A percentile compares a stretch with the other conserved stretches of the same genome.
These are phyloP conservation scores for Aphelenchoides avenae DNA, from an alignment of 1,140 invertebrate species.

Conservation along the genomic window DNA sequence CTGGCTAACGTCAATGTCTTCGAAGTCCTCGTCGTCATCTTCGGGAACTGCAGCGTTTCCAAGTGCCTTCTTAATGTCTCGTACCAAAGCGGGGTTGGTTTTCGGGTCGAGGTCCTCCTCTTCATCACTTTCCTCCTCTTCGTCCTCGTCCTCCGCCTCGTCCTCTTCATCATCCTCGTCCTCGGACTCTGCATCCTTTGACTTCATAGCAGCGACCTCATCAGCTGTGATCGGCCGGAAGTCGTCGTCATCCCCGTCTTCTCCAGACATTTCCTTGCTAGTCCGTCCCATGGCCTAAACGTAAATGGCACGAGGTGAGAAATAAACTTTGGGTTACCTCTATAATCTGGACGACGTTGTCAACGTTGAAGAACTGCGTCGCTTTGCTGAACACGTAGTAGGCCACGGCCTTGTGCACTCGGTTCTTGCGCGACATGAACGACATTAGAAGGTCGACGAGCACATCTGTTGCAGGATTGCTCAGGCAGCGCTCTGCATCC, in stretches of 20 bases:
- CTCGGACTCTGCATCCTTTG: too few species aligned
- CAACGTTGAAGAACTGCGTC: not conserved
- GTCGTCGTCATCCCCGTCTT: constrained; percentile 14
- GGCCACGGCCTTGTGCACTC: not conserved
- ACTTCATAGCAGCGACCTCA: too few species aligned
- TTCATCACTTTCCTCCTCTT: constrained; percentile 7
- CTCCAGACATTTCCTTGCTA: not conserved
- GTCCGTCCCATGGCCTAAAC: too few species aligned
- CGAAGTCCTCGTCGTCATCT: constrained; percentile 6
- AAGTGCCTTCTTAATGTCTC: constrained; percentile 9
- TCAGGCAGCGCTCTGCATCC: too few species aligned
- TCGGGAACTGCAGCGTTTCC: constrained; percentile 5
- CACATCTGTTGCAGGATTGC: too few species aligned
- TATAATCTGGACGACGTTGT: too few species aligned
- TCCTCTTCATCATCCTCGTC: constrained; percentile 3
- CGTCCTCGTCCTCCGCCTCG: constrained; percentile 1
- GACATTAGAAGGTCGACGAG: constrained; percentile 1
- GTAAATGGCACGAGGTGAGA: not conserved
- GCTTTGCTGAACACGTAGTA: not conserved
- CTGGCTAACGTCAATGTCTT: too few species aligned
- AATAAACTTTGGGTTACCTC: too few species aligned
- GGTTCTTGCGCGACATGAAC: not conserved
- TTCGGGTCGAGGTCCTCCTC: constrained; percentile 3
- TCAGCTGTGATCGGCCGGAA: constrained; percentile 16
- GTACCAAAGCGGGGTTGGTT: too few species aligned